Conservation (phyloP, 2,113 vertebrate genomes). For the Psittacula cyanocephala region DNA sequence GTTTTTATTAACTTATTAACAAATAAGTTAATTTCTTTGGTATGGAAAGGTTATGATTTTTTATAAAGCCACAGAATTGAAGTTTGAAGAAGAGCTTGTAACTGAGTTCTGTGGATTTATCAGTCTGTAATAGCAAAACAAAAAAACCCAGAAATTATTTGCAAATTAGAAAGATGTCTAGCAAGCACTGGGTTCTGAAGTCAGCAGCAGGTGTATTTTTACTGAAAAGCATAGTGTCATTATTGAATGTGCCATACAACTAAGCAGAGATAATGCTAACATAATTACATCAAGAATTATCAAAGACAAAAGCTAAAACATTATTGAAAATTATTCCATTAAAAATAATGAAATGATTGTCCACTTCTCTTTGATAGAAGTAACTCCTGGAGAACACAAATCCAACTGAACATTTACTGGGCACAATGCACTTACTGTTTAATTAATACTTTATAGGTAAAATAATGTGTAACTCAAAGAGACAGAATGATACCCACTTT, state of each 20-base stretch:
- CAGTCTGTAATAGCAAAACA: background rate
- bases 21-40: background rate
- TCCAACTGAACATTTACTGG: conserved; percentile 17
- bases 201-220: background rate
- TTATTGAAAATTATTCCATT: conserved; percentile 43
- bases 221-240: background rate
- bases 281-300: background rate
- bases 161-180: background rate
- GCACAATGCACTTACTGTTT: background rate
- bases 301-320: background rate
- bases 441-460: background rate
- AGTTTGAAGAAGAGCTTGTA: background rate
- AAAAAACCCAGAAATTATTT: background rate
- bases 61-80: background rate
- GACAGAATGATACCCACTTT: background rate
- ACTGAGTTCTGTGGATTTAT: background rate
- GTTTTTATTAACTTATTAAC: background rate
- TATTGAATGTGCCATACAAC: background rate
- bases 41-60: background rate
- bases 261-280: background rate
- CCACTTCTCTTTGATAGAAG: background rate
- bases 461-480: background rate
- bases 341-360: background rate
- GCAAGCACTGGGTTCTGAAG: background rate
- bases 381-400: background rate